These are phyloP conservation scores for Perca schrenkii DNA, from an alignment of 2,113 vertebrate species.

Conservation along the genomic window DNA sequence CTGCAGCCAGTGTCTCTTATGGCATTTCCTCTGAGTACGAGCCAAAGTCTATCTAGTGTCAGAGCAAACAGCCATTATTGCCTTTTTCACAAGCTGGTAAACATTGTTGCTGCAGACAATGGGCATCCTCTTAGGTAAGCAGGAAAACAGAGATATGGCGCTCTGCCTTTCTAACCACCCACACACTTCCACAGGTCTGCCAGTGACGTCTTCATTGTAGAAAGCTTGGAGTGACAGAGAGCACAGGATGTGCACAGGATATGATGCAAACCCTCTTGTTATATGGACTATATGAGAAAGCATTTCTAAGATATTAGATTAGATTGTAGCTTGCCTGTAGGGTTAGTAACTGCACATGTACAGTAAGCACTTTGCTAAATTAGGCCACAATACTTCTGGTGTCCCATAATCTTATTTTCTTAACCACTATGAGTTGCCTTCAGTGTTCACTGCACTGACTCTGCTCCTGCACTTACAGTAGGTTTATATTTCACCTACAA, in stretches of 20 bases:
- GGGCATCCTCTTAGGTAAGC: constrained; percentile 16
- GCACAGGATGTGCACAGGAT: background rate
- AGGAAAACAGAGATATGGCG: constrained; percentile 13
- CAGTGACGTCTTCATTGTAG: constrained; percentile 7
- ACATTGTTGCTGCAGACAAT: constrained; percentile 45
- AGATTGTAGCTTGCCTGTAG: constrained; percentile 1
- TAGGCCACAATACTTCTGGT: constrained; percentile 10
- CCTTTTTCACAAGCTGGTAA: constrained; percentile 36
- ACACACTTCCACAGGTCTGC: constrained; percentile 19
- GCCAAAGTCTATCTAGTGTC: constrained; percentile 36
- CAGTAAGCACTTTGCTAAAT: constrained; percentile 33
- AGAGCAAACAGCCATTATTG: constrained; percentile 43
- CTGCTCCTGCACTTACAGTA: background rate
- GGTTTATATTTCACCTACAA: constrained; percentile 7
- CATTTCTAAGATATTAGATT: constrained; percentile 5
- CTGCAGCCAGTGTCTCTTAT: constrained; percentile 41
- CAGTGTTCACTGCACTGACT: background rate
- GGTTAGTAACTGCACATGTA: background rate
- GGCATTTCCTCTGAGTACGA: constrained; percentile 26
- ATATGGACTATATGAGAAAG: background rate
- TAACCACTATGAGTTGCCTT: background rate
- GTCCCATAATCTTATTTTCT: constrained; percentile 22
- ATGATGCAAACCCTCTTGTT: background rate
- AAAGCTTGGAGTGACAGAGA: constrained; percentile 12
- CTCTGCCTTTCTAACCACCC: constrained; percentile 10